A percentile compares a stretch with the other conserved stretches of the same genome.
phyloP scores from a whole-genome alignment of 2,888 invertebrate species.

The Trichogramma dendrolimi region DNA sequence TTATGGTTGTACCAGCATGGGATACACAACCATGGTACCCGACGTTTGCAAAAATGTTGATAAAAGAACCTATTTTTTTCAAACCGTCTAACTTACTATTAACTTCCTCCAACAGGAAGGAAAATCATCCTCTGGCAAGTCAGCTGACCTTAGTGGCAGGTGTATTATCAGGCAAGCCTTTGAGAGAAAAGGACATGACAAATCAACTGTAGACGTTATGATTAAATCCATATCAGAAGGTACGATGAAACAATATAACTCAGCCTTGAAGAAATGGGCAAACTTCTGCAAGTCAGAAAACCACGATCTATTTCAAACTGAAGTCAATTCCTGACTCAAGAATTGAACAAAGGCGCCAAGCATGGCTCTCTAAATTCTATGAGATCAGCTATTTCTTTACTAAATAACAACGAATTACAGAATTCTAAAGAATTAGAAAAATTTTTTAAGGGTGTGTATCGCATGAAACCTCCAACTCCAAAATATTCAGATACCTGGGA shows the following conservation, averaged over 20 bases:
- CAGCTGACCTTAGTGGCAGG: conserved; percentile 63
- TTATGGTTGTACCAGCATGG: conserved; percentile 24
- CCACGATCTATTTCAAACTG: no score
- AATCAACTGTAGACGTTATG: conserved; percentile 19
- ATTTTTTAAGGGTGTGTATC: conserved; percentile 21
- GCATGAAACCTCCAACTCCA: conserved; percentile 25
- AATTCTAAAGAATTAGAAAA: conserved; percentile 11
- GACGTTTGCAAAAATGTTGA: not conserved
- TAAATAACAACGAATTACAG: conserved; percentile 7
- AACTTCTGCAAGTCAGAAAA: not conserved
- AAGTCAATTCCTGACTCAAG: no score
- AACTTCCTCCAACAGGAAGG: conserved; percentile 24
- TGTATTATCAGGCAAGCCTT: conserved; percentile 38
- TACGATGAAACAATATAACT: not conserved
- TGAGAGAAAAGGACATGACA: conserved; percentile 8
- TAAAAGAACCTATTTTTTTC: conserved; percentile 9
- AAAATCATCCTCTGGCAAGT: conserved; percentile 55
- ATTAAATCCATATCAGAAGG: not conserved
- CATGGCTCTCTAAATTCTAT: conserved; percentile 3
- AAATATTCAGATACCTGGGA: conserved; percentile 33
- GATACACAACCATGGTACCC: conserved; percentile 22
- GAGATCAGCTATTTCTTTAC: conserved; percentile 15
- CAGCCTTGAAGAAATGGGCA: not conserved
- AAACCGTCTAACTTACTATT: conserved; percentile 9
- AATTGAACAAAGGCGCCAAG: no score